Conservation (phyloP, 2,888 invertebrate species). For the Drosophila pseudotakahashii region DNA sequence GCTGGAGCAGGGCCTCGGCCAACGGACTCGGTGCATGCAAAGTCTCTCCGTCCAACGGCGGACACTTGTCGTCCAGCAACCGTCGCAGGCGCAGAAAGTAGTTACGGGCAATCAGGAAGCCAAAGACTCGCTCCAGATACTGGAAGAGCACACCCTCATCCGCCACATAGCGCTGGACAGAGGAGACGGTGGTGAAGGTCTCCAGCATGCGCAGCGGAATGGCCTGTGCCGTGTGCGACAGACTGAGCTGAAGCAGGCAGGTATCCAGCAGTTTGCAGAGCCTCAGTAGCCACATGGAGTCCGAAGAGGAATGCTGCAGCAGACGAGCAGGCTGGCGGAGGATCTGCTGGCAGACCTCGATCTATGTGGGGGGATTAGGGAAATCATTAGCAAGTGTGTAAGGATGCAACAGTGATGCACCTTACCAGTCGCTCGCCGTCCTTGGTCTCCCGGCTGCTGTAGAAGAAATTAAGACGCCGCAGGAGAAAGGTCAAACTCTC, state of each 20-base stretch:
- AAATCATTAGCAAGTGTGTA: not conserved
- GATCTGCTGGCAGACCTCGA: conserved; percentile 83
- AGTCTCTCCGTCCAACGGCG: conserved; percentile 88
- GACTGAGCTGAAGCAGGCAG: conserved; percentile 82
- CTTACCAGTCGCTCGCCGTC: conserved; percentile 89
- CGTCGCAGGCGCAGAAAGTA: conserved; percentile 90
- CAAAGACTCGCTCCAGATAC: conserved; percentile 82
- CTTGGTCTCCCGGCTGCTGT: conserved; percentile 85
- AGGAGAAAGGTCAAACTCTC: conserved; percentile 86
- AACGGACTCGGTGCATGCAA: conserved; percentile 89
- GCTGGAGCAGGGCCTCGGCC: conserved; percentile 89
- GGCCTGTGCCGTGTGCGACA: conserved; percentile 85
- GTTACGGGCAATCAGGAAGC: conserved; percentile 81
- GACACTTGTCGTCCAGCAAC: conserved; percentile 89
- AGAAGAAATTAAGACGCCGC: conserved; percentile 91
- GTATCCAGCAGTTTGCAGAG: conserved; percentile 82
- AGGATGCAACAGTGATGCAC: not conserved
- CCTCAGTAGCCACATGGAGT: conserved; percentile 82
- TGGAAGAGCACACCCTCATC: conserved; percentile 74
- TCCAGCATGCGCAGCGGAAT: conserved; percentile 92
- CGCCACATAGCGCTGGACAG: conserved; percentile 80
- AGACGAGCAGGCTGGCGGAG: conserved; percentile 81
- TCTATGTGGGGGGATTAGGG: conserved; percentile 56
- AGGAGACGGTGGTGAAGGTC: conserved; percentile 87
- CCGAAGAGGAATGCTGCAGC: conserved; percentile 78